These are phyloP conservation scores for Drosophila kanekoi DNA, from an alignment of 2,888 invertebrate species.

Conservation along the genomic window DNA sequence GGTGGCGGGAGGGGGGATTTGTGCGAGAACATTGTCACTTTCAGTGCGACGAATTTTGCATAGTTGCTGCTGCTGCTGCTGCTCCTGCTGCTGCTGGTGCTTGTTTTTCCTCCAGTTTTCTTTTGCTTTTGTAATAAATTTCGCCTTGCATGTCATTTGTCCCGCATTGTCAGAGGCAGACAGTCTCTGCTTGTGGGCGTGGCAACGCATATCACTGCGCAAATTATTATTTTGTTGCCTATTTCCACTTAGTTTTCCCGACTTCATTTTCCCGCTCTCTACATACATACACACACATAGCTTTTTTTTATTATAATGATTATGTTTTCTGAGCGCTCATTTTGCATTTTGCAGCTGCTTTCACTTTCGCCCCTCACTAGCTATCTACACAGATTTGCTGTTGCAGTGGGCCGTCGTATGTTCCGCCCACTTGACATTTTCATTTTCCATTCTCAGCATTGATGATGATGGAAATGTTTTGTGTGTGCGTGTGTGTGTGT, in stretches of 20 bases:
- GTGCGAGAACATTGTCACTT: constrained; percentile 63
- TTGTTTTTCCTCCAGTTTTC: constrained; percentile 12
- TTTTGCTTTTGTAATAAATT: constrained; percentile 52
- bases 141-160: constrained; percentile 72
- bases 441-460: constrained; percentile 25
- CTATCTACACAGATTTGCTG: constrained; percentile 15
- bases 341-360: constrained; percentile 58
- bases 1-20: neutral
- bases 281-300: constrained; percentile 11
- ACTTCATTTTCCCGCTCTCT: constrained; percentile 23
- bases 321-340: constrained; percentile 57
- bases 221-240: constrained; percentile 53
- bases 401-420: constrained; percentile 9
- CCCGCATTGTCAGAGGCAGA: constrained; percentile 66
- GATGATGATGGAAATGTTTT: constrained; percentile 43
- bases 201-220: constrained; percentile 41
- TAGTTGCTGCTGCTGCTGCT: constrained; percentile 33
- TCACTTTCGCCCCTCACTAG: constrained; percentile 36
- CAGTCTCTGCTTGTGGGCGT: constrained; percentile 30
- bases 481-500: constrained; percentile 15
- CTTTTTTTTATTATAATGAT: constrained; percentile 69
- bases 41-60: constrained; percentile 64
- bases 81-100: constrained; percentile 2
- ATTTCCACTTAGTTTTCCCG: constrained; percentile 21
- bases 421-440: constrained; percentile 13